These are phyloP conservation scores for Troglohyphantes excavatus DNA, from an alignment of 2,888 invertebrate species.

Conservation along the genomic window DNA sequence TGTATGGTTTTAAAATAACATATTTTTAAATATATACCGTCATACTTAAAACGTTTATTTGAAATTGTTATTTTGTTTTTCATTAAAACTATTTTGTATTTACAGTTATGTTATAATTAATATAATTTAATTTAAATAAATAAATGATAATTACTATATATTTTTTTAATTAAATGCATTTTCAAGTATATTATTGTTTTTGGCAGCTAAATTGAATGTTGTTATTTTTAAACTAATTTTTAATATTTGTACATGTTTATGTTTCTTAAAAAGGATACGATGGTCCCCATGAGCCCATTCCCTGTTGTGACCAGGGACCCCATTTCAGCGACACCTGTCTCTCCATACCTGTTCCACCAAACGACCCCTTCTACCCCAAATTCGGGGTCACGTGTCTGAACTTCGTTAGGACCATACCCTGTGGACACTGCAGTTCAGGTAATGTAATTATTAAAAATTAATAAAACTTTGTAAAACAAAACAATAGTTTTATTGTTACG, in stretches of 20 bases:
- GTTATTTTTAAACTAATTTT: background rate
- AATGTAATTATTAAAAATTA: no score
- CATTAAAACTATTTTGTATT: no score
- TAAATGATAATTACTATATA: background rate
- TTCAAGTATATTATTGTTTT: background rate
- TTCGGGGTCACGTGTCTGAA: conserved; percentile 51
- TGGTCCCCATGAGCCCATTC: conserved; percentile 29
- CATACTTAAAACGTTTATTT: no score
- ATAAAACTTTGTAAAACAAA: no score
- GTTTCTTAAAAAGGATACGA: conserved; percentile 59
- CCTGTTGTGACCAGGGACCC: conserved; percentile 52
- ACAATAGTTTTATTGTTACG: no score
- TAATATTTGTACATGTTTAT: background rate
- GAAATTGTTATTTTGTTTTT: no score
- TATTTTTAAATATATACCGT: background rate
- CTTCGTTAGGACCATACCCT: conserved; percentile 55
- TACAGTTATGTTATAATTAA: no score
- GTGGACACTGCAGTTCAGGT: conserved; percentile 52
- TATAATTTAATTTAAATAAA: no score
- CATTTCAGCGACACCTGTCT: conserved; percentile 42
- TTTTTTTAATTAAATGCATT: background rate
- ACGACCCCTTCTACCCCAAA: conserved; percentile 66
- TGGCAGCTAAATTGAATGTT: background rate
- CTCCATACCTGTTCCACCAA: conserved; percentile 50
- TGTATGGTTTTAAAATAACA: background rate